Conservation (phyloP, 30 jellyfish, hydroid and myxozoan species). For the Chrysaora quinquecirrha region DNA sequence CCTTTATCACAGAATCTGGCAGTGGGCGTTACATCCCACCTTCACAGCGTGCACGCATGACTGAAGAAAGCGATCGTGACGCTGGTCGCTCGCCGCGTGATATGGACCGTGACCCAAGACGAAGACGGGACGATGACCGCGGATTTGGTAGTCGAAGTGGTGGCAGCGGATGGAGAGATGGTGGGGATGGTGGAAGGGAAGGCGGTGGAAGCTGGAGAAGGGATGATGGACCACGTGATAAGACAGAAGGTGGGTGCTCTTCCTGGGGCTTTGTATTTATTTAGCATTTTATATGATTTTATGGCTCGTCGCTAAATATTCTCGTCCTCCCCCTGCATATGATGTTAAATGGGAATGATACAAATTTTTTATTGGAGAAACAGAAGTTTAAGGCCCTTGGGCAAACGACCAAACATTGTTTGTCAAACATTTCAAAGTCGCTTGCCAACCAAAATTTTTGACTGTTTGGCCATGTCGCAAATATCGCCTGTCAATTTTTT, state of each 20-base stretch:
- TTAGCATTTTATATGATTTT: no score
- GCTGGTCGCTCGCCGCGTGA: slow-evolving; percentile 52
- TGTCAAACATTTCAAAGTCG: no score
- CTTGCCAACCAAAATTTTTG: no score
- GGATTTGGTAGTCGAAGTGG: slow-evolving; percentile 22
- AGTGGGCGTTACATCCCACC: slow-evolving; percentile 84
- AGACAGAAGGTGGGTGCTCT: slow-evolving; percentile 67
- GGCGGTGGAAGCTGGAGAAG: slow-evolving; percentile 76
- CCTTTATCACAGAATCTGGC: slow-evolving; percentile 23
- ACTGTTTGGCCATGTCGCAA: no score
- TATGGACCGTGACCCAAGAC: slow-evolving; percentile 55
- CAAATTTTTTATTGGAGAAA: no score
- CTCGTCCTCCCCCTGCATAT: no score
- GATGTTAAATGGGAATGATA: no score
- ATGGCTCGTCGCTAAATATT: no score
- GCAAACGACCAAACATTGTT: no score
- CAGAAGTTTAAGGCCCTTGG: no score
- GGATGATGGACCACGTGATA: slow-evolving; percentile 70
- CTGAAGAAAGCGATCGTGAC: slow-evolving; percentile 48
- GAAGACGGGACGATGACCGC: slow-evolving; percentile 61
- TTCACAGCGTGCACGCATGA: slow-evolving; percentile 53
- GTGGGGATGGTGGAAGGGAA: slow-evolving; percentile 65
- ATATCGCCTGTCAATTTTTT: no score
- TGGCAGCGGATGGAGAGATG: slow-evolving; percentile 49
- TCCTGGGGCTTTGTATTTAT: no score